phyloP scores from a whole-genome alignment of 2,797 vertebrate species.

The Lates japonicus region DNA sequence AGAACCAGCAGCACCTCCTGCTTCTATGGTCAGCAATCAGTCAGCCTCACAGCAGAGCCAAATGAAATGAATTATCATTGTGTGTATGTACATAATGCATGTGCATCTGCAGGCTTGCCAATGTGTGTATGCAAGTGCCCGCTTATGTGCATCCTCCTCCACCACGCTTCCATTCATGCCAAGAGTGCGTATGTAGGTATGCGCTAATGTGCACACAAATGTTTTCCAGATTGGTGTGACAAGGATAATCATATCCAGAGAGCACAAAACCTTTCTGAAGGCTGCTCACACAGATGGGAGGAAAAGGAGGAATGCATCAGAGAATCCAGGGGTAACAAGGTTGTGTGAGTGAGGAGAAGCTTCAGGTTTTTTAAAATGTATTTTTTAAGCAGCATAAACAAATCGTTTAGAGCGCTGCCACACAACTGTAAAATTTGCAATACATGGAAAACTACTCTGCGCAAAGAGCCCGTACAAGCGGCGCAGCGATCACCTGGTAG shows the following conservation, averaged over 20 bases:
- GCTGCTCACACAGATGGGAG: conserved; percentile 54
- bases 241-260: conserved; percentile 78
- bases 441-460: background rate
- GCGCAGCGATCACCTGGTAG: conserved; percentile 24
- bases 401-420: background rate
- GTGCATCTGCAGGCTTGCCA: conserved; percentile 2
- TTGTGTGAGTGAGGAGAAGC: conserved; percentile 2
- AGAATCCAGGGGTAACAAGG: conserved; percentile 34
- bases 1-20: conserved; percentile 4
- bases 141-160: conserved; percentile 36
- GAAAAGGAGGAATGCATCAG: conserved; percentile 49
- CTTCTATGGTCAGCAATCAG: conserved; percentile 16
- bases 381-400: conserved; percentile 24
- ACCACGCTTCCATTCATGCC: conserved; percentile 23
- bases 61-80: conserved; percentile 3
- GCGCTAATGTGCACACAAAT: conserved; percentile 71
- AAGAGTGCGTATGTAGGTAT: conserved; percentile 46
- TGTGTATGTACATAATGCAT: conserved; percentile 19
- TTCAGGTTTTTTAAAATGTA: background rate
- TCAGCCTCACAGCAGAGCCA: background rate
- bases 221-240: conserved; percentile 79
- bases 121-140: conserved; percentile 8
- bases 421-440: conserved; percentile 14
- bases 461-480: background rate
- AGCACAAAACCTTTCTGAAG: conserved; percentile 44